These are phyloP conservation scores for Blastobasis adustella DNA, from an alignment of 2,888 invertebrate genomes.

Conservation along the genomic window DNA sequence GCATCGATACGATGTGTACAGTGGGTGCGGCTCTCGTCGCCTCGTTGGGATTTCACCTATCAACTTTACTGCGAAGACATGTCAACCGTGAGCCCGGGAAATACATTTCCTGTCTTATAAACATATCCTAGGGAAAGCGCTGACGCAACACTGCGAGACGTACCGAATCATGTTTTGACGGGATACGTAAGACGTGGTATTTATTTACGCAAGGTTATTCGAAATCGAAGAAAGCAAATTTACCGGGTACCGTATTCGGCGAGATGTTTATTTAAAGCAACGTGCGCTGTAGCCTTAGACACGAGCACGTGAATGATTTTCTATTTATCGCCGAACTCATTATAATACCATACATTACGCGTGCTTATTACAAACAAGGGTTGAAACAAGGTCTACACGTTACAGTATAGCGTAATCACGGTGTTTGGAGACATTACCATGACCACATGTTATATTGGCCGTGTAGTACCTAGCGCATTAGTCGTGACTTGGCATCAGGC, in stretches of 20 bases:
- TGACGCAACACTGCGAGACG: slow-evolving; percentile 35
- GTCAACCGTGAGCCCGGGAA: slow-evolving; percentile 30
- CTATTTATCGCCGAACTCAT: too few relatives aligned
- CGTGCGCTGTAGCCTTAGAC: too few relatives aligned
- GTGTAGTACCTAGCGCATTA: slow-evolving; percentile 24
- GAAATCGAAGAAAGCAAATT: slow-evolving; percentile 10
- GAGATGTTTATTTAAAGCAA: too few relatives aligned
- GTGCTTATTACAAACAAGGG: too few relatives aligned
- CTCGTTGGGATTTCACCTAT: slow-evolving; percentile 19
- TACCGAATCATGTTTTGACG: slow-evolving; percentile 37
- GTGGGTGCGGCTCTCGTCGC: slow-evolving; percentile 33
- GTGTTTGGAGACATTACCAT: neutral
- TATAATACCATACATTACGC: too few relatives aligned
- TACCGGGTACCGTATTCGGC: neutral
- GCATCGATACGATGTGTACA: slow-evolving; percentile 45
- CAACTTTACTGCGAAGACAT: slow-evolving; percentile 30
- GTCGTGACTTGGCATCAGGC: slow-evolving; percentile 66
- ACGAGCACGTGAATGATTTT: too few relatives aligned
- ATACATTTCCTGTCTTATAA: slow-evolving; percentile 45
- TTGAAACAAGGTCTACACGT: too few relatives aligned
- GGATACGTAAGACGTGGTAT: slow-evolving; percentile 20
- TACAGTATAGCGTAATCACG: too few relatives aligned
- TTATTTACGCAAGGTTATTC: slow-evolving; percentile 26
- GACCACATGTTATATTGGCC: neutral
- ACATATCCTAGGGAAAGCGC: slow-evolving; percentile 37